Evolutionary conservation across 35 echinoderm and acorn worm species (phyloP).

Genomic region (Heliocidaris erythrogramma): DNA sequence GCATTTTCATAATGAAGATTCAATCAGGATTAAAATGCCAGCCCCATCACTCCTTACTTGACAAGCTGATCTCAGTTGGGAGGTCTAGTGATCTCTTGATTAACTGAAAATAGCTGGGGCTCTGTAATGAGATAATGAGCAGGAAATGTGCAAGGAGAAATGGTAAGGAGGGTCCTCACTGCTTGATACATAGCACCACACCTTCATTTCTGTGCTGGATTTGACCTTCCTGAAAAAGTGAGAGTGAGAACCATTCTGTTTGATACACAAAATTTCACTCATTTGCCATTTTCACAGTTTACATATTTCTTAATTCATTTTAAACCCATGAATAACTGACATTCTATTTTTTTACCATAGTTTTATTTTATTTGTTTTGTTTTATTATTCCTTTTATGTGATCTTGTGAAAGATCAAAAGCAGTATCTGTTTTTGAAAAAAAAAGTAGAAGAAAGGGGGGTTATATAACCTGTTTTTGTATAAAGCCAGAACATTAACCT

Average conservation of each 20-base stretch:
- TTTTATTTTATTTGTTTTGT: too few species aligned
- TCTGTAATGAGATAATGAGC: not conserved
- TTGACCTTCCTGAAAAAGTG: not conserved
- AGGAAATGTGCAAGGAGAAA: not conserved
- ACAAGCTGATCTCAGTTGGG: not conserved
- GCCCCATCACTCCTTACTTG: not conserved
- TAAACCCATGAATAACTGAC: too few species aligned
- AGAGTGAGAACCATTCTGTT: not conserved
- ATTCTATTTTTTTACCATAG: too few species aligned
- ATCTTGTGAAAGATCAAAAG: not conserved
- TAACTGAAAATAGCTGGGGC: constrained; percentile 5
- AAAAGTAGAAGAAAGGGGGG: not conserved
- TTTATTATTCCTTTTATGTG: too few species aligned
- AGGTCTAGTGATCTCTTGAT: constrained; percentile 6
- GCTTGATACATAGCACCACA: not conserved
- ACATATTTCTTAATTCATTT: not conserved
- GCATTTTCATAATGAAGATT: not conserved
- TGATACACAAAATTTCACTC: too few species aligned
- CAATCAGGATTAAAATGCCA: not conserved
- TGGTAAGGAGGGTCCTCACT: not conserved
- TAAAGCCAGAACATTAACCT: not conserved
- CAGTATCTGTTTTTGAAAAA: not conserved
- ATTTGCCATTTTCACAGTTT: not conserved
- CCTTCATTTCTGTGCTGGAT: not conserved
- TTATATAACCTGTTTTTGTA: not conserved